phyloP scores from a whole-genome alignment of 2,797 vertebrate species.

The Sebastes cheni region DNA sequence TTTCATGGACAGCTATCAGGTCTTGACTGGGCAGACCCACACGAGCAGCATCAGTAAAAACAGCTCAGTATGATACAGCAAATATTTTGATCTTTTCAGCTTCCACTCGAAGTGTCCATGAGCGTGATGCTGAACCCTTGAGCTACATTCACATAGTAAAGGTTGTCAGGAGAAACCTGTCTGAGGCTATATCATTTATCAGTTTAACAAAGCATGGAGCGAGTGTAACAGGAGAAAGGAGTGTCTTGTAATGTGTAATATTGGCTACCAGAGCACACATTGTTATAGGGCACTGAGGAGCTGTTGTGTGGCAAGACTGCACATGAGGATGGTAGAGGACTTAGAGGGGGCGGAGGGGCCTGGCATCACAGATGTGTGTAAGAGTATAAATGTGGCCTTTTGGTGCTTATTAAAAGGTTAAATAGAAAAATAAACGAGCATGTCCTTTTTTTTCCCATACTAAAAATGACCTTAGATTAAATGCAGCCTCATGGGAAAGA shows the following conservation, averaged over 20 bases:
- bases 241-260: constrained; percentile 17
- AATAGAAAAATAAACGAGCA: neutral
- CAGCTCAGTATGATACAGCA: too few species aligned
- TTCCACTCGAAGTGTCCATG: neutral
- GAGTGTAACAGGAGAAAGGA: neutral
- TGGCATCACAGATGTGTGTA: constrained; percentile 18
- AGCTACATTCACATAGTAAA: neutral
- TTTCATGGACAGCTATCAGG: constrained; percentile 13
- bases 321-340: constrained; percentile 3
- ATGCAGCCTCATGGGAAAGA: constrained; percentile 42
- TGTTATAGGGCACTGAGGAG: constrained; percentile 44
- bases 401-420: constrained; percentile 6
- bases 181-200: neutral
- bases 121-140: neutral
- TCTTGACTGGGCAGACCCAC: neutral
- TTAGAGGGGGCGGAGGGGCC: neutral
- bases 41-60: neutral
- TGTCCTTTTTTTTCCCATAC: constrained; percentile 18
- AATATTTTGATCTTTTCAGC: neutral
- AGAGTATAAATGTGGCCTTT: neutral
- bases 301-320: constrained; percentile 34
- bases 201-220: neutral
- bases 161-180: neutral
- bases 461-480: constrained; percentile 43
- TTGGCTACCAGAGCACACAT: constrained; percentile 28